Evolutionary conservation across 2,888 invertebrate species (phyloP), one percentile per base, ranked within the genome.

Genomic region (Scelioninae gen. 1): DNA sequence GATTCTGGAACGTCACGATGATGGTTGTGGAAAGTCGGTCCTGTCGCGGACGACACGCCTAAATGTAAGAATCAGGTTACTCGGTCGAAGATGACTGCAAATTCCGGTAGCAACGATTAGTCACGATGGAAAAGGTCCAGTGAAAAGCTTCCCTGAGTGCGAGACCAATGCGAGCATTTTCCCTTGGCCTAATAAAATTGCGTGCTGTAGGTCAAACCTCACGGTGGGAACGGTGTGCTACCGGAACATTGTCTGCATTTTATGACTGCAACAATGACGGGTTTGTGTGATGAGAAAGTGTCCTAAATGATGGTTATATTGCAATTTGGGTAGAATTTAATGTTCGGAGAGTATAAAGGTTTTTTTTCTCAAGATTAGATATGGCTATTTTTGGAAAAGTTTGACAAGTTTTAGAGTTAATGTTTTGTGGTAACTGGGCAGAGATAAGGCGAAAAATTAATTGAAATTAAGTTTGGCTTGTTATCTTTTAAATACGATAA

Each of bases 51-150:
- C 76, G 38, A 63, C 53, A 66, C 82, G 66, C n/a, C n/a, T n/a
- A n/a, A n/a, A n/a, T n/a, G n/a, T n/a, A n/a, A n/a, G 84, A 86
- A 87, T 87, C 88, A 87, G 90, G 90, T 91, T 90, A 92, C 88
- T 90, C 89, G 91, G 89, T 91, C 90, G 90, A 88, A 86, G 87
- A 87, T 87, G 87, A 72, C 77, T 65, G 85, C 86, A 82, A 86
- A 88, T 88, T 88, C 86, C 88, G 81, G 88, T 90, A 90, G 90
- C 89, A 69, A 49, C 86, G 87, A 91, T 91, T 90, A 89, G 90
- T 89, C 88, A 89, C 89, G 88, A 87, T 66, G 85, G 81, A 74
- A 66, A 71, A 47, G 45, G 72, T 69, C 8, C 38, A 45, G 47
- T n/a, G 51, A 55, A 34, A 72, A 69, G 15, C 45, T 49, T 53